Conservation (phyloP, 2,113 vertebrate species). For the Nipponia nippon region DNA sequence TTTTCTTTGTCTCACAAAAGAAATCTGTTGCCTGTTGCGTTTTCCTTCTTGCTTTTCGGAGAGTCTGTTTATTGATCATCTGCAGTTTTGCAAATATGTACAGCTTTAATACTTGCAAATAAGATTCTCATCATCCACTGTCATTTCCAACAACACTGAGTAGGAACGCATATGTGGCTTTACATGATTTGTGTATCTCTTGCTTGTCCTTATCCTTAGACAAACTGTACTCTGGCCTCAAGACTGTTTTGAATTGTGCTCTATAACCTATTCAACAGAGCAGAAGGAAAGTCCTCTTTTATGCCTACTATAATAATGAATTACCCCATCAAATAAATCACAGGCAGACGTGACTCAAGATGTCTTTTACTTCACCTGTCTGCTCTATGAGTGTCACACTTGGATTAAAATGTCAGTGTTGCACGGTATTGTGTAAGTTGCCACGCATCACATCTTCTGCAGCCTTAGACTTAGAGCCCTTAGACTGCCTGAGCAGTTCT, state of each 20-base stretch:
- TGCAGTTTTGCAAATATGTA: not conserved
- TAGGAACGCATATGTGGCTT: fast-evolving
- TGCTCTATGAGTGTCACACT: fast-evolving
- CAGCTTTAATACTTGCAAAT: not conserved
- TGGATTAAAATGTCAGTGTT: not conserved
- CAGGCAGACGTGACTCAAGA: not conserved
- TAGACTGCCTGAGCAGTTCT: not conserved
- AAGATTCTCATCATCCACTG: not conserved
- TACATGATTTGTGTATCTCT: not conserved
- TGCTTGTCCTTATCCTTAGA: not conserved
- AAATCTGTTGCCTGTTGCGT: not conserved
- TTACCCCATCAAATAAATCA: not conserved
- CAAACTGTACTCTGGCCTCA: not conserved
- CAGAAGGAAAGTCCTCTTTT: not conserved
- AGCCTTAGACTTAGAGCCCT: not conserved
- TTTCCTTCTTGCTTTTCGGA: not conserved
- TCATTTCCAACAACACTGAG: not conserved
- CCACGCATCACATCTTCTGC: fast-evolving
- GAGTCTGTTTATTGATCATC: not conserved
- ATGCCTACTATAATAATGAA: not conserved
- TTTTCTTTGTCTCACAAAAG: not conserved
- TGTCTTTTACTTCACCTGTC: not conserved
- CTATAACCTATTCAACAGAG: not conserved
- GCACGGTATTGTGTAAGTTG: not conserved
- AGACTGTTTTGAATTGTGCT: not conserved